Percentiles rank a stretch among this genome's conserved stretches.
Evolutionary conservation across 2,888 invertebrate species (phyloP).

Genomic region (Pyrrhosoma nymphula): DNA sequence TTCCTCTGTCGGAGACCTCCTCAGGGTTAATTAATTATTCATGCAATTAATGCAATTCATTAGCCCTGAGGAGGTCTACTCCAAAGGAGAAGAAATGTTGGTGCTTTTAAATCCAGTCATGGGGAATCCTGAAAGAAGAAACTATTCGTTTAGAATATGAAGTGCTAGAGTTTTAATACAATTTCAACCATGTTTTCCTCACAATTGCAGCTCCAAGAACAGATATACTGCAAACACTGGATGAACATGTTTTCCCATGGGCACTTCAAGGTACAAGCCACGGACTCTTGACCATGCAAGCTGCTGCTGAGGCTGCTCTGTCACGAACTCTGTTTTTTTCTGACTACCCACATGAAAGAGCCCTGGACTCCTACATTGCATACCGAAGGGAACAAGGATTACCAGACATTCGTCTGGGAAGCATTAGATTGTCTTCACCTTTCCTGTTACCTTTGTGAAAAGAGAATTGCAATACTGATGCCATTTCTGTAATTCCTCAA

Average conservation of each 20-base stretch:
- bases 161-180: neutral
- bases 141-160: no score
- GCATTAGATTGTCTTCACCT: conserved; percentile 63
- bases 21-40: no score
- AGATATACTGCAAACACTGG: conserved; percentile 40
- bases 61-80: no score
- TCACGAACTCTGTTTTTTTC: conserved; percentile 42
- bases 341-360: conserved; percentile 60
- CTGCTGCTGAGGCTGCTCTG: conserved; percentile 7
- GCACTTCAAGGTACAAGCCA: conserved; percentile 3
- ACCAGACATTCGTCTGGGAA: conserved; percentile 56
- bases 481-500: neutral
- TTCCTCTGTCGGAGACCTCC: no score
- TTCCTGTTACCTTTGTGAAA: conserved; percentile 50
- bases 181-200: neutral
- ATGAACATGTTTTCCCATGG: conserved; percentile 38
- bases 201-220: conserved; percentile 4
- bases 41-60: no score
- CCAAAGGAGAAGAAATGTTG: no score
- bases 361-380: conserved; percentile 21
- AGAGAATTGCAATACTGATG: neutral
- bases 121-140: no score
- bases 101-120: no score
- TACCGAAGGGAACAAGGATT: neutral
- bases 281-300: neutral